A percentile compares a stretch with the other conserved stretches of the same genome.
Evolutionary conservation across 2,113 vertebrate species (phyloP).

Genomic region (Peromyscus leucopus): DNA sequence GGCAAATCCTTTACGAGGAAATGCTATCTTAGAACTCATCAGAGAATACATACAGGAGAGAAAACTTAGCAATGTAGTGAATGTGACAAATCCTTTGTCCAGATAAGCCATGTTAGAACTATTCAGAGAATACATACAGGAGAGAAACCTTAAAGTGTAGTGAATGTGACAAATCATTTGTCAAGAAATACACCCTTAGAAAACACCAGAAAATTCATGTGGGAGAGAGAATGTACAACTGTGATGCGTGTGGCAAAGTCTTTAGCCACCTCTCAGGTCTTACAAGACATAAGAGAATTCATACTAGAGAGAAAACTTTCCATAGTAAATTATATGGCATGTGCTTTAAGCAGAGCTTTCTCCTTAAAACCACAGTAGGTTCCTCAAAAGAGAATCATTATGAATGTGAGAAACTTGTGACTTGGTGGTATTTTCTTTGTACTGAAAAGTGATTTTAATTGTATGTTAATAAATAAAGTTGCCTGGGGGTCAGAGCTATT

Average conservation of each 20-base stretch:
- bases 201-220: too few relatives aligned
- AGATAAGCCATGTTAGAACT: too few relatives aligned
- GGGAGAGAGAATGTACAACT: too few relatives aligned
- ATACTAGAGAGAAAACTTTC: background rate
- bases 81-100: background rate
- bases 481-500: too few relatives aligned
- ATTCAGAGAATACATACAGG: background rate
- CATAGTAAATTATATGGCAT: background rate
- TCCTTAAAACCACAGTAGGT: background rate
- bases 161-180: background rate
- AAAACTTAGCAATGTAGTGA: background rate
- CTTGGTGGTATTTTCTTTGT: too few relatives aligned
- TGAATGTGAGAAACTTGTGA: background rate
- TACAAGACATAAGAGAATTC: background rate
- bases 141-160: background rate
- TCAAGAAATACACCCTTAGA: too few relatives aligned
- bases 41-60: background rate
- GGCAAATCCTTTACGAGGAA: background rate
- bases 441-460: too few relatives aligned
- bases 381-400: background rate
- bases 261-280: too few relatives aligned
- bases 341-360: background rate
- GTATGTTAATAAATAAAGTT: too few relatives aligned
- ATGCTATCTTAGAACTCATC: background rate
- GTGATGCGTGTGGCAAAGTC: too few relatives aligned